Percentiles rank a stretch among this genome's conserved stretches.
Evolutionary conservation across 2,888 invertebrate species (phyloP).

Genomic region (Gisinianus flammeolus): DNA sequence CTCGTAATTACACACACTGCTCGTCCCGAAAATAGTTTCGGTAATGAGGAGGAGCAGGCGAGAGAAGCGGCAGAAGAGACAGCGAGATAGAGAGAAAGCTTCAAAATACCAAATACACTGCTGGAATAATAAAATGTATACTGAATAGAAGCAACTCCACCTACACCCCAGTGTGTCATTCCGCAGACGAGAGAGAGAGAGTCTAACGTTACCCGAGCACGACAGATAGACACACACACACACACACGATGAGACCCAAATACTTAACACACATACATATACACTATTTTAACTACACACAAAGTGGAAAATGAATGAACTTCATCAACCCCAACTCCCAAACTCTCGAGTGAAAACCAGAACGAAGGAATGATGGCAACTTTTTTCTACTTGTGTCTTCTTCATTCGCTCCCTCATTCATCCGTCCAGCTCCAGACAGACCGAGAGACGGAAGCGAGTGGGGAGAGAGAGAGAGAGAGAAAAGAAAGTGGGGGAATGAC

Average conservation of each 20-base stretch:
- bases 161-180: conserved; percentile 34
- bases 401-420: too few species aligned
- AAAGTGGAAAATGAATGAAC: too few species aligned
- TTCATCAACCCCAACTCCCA: too few species aligned
- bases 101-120: not conserved
- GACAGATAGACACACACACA: too few species aligned
- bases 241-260: too few species aligned
- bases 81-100: not conserved
- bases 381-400: too few species aligned
- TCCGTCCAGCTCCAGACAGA: not conserved
- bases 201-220: not conserved
- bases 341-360: too few species aligned
- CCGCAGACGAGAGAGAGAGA: not conserved
- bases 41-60: not conserved
- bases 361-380: too few species aligned
- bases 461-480: conserved; percentile 4
- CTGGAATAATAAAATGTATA: not conserved
- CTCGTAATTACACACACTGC: not conserved
- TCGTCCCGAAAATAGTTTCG: not conserved
- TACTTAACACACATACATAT: too few species aligned
- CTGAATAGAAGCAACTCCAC: conserved; percentile 18
- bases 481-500: conserved; percentile 35
- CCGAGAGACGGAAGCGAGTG: not conserved
- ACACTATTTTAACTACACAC: too few species aligned
- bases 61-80: not conserved